A percentile compares a stretch with the other conserved stretches of the same genome.
These are phyloP conservation scores for Latrodectus elegans DNA, from an alignment of 2,888 invertebrate species.

Conservation along the genomic window DNA sequence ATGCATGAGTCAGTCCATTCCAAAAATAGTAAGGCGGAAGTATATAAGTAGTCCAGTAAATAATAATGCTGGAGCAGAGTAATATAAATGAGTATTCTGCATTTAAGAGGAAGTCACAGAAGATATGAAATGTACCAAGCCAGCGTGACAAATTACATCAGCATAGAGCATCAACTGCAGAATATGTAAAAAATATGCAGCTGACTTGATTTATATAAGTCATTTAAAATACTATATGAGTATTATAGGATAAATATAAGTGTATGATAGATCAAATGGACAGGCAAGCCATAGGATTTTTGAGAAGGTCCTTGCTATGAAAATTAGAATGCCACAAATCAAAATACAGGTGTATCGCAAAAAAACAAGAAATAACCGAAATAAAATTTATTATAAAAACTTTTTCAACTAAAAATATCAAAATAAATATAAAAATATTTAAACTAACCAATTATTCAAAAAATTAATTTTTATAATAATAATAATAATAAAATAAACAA, in stretches of 20 bases:
- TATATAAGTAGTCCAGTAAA: conserved; percentile 61
- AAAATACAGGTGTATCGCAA: conserved; percentile 47
- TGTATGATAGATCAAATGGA: conserved; percentile 71
- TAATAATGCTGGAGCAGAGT: conserved; percentile 59
- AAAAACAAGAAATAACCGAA: conserved; percentile 32
- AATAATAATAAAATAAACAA: not conserved
- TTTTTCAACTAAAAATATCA: conserved; percentile 9
- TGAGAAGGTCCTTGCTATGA: conserved; percentile 77
- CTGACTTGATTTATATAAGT: conserved; percentile 45
- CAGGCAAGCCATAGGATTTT: conserved; percentile 75
- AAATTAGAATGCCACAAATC: conserved; percentile 64
- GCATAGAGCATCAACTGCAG: conserved; percentile 72
- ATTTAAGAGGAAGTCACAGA: conserved; percentile 56
- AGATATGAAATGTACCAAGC: conserved; percentile 65
- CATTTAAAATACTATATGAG: conserved; percentile 38
- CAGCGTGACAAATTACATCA: conserved; percentile 69
- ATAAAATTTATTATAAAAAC: not conserved
- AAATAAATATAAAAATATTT: not conserved
- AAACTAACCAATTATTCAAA: too few species aligned
- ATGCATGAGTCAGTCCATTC: conserved; percentile 70
- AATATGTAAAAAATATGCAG: conserved; percentile 60
- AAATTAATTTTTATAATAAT: not conserved
- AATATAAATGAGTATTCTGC: conserved; percentile 33
- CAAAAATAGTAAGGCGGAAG: conserved; percentile 67
- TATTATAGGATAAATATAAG: conserved; percentile 47